Conservation (phyloP, 2,797 vertebrate species). For the Myotis findleyi region DNA sequence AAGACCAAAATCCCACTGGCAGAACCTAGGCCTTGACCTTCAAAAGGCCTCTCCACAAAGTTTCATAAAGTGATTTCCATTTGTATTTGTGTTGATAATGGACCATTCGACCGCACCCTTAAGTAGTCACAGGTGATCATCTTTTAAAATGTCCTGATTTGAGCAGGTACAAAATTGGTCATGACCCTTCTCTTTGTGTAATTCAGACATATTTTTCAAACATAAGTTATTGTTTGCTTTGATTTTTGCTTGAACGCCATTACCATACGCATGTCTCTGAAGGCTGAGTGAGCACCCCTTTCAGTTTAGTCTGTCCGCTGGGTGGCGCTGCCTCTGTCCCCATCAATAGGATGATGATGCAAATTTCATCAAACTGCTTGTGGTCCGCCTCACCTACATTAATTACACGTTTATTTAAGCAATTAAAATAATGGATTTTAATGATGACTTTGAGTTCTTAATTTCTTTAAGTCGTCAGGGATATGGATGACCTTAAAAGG, state of each 20-base stretch:
- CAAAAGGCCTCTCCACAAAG: background rate
- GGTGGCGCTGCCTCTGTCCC: background rate
- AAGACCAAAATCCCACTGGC: background rate
- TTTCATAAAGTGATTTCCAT: conserved; percentile 59
- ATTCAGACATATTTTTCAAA: background rate
- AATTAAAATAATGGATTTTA: conserved; percentile 74
- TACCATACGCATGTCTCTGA: conserved; percentile 25
- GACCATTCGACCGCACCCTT: conserved; percentile 17
- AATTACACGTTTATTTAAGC: conserved; percentile 47
- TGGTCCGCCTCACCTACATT: background rate
- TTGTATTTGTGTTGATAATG: conserved; percentile 55
- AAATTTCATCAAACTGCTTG: conserved; percentile 7
- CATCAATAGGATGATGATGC: background rate
- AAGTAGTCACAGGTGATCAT: background rate
- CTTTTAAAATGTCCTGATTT: conserved; percentile 45
- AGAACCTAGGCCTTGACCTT: background rate
- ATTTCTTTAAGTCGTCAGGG: conserved; percentile 1
- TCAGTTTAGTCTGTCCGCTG: background rate
- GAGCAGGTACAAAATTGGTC: conserved; percentile 24
- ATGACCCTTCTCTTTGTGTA: conserved; percentile 37
- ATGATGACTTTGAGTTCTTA: conserved; percentile 46
- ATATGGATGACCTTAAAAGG: background rate
- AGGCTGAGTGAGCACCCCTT: background rate
- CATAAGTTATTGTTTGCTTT: conserved; percentile 13
- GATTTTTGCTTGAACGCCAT: background rate